phyloP scores from a whole-genome alignment of 1,140 invertebrate species.

The Apis dorsata region DNA sequence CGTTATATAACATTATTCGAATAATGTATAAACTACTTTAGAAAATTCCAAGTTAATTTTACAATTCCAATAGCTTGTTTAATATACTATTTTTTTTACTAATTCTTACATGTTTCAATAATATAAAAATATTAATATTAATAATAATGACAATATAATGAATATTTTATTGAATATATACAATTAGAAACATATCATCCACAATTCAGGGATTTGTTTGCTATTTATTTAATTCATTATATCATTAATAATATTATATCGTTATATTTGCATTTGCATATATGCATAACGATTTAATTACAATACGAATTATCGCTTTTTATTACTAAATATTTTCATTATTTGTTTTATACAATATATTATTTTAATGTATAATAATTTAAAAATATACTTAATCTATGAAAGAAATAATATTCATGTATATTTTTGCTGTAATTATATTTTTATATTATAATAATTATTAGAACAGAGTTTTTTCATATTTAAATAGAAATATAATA shows the following conservation, averaged over 20 bases:
- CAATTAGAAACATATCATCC: slow-evolving; percentile 32
- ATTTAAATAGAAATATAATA: neutral
- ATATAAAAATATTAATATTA: slow-evolving; percentile 40
- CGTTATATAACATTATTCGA: neutral
- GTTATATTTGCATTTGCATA: slow-evolving; percentile 4
- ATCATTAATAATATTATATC: neutral
- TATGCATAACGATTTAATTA: slow-evolving; percentile 16
- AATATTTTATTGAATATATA: slow-evolving; percentile 16
- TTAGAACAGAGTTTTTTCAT: neutral
- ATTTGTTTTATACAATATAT: neutral
- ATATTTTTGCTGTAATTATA: neutral
- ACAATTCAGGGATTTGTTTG: slow-evolving; percentile 4
- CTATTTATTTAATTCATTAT: neutral
- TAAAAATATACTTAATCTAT: neutral
- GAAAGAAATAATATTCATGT: neutral
- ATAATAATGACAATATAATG: slow-evolving; percentile 30
- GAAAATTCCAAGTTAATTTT: slow-evolving; percentile 19
- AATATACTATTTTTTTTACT: neutral
- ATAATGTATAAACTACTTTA: slow-evolving; percentile 1
- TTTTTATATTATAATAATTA: neutral
- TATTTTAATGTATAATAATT: neutral
- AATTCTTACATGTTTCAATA: neutral
- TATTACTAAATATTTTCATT: neutral
- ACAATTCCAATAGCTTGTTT: slow-evolving; percentile 30
- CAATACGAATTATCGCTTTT: neutral